Evolutionary conservation across 2,888 invertebrate genomes (phyloP).

Genomic region (Chesias legatella): DNA sequence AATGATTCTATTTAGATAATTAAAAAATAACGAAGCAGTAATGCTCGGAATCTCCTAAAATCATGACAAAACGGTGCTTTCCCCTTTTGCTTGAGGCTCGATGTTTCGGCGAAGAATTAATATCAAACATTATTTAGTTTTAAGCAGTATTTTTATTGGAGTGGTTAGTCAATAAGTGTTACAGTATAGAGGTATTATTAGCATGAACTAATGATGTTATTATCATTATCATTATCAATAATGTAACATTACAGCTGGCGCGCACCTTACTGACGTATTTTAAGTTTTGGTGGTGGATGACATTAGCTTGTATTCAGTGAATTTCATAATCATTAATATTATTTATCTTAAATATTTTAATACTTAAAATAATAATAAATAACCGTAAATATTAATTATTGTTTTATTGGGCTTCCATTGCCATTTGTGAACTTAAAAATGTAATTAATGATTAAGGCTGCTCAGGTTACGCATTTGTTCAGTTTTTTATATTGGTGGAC

Average conservation of each 20-base stretch:
- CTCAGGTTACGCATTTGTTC: no score
- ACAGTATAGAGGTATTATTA: conserved; percentile 39
- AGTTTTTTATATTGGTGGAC: no score
- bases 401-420: conserved; percentile 48
- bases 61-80: conserved; percentile 41
- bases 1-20: neutral
- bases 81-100: conserved; percentile 43
- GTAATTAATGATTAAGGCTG: no score
- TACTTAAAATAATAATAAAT: conserved; percentile 48
- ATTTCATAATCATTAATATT: conserved; percentile 62
- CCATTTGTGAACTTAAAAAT: conserved; percentile 1
- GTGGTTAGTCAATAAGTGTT: conserved; percentile 59
- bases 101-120: conserved; percentile 28
- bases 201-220: conserved; percentile 31
- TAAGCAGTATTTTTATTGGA: conserved; percentile 43
- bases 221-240: conserved; percentile 36
- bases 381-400: conserved; percentile 50
- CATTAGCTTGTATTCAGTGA: conserved; percentile 59
- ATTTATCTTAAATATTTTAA: conserved; percentile 61
- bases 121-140: conserved; percentile 34
- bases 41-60: conserved; percentile 33
- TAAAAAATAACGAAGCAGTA: neutral
- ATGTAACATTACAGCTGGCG: conserved; percentile 18
- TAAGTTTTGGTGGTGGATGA: conserved; percentile 69
- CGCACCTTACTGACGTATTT: conserved; percentile 46